Conservation (phyloP, 1,140 invertebrate genomes). For the Choristoneura fumiferana region DNA sequence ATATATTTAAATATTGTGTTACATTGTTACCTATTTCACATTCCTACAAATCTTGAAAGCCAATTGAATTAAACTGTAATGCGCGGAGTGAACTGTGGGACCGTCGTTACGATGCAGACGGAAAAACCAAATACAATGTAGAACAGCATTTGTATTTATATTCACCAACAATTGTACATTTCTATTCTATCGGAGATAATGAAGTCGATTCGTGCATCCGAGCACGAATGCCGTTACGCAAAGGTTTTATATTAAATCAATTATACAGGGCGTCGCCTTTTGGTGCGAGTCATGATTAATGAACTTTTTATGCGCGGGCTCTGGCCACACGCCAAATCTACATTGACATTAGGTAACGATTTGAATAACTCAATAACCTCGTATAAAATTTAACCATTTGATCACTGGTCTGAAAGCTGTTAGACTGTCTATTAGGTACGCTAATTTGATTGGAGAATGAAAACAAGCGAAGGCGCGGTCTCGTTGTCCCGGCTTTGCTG, state of each 20-base stretch:
- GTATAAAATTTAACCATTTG: conserved; percentile 16
- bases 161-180: conserved; percentile 6
- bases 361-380: conserved; percentile 26
- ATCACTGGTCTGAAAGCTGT: neutral
- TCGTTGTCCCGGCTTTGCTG: too few species aligned
- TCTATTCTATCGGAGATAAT: conserved; percentile 9
- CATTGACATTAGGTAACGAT: conserved; percentile 35
- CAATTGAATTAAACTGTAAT: too few species aligned
- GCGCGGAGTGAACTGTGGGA: neutral
- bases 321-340: conserved; percentile 35
- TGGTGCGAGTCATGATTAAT: conserved; percentile 28
- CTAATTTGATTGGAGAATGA: too few species aligned
- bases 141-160: conserved; percentile 9
- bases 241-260: conserved; percentile 31
- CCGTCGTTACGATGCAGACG: neutral
- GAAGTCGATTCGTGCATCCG: conserved; percentile 9
- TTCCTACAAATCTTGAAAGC: too few species aligned
- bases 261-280: conserved; percentile 23
- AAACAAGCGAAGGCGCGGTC: too few species aligned
- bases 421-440: too few species aligned
- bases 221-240: conserved; percentile 17
- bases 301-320: conserved; percentile 27
- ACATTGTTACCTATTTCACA: too few species aligned
- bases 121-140: conserved; percentile 1
- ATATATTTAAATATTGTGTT: too few species aligned